These are phyloP conservation scores for Temnothorax longispinosus DNA, from an alignment of 1,140 invertebrate species.

Conservation along the genomic window DNA sequence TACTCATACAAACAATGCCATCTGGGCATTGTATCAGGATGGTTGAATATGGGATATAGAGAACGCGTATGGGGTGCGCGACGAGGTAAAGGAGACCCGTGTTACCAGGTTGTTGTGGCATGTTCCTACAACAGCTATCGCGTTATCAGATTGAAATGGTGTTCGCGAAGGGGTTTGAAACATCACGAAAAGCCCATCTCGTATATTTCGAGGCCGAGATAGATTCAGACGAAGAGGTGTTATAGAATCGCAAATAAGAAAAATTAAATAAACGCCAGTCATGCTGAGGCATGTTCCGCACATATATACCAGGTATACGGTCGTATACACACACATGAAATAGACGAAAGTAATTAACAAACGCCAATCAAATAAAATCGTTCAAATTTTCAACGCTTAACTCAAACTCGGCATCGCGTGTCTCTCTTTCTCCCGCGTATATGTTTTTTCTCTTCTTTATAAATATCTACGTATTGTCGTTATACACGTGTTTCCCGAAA, in stretches of 20 bases:
- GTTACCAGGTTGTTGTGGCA: conserved; percentile 73
- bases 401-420: background rate
- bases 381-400: conserved; percentile 34
- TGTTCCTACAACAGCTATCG: conserved; percentile 72
- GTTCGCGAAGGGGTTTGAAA: conserved; percentile 57
- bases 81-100: conserved; percentile 43
- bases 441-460: conserved; percentile 22
- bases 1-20: conserved; percentile 61
- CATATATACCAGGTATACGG: background rate
- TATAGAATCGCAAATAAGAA: conserved; percentile 45
- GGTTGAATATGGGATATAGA: conserved; percentile 58
- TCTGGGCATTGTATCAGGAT: conserved; percentile 54
- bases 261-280: conserved; percentile 56
- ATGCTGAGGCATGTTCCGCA: conserved; percentile 8
- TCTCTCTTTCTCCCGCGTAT: background rate
- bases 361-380: conserved; percentile 26
- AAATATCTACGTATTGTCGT: conserved; percentile 44
- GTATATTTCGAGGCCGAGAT: conserved; percentile 5
- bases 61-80: conserved; percentile 44
- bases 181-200: conserved; percentile 61
- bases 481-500: conserved; percentile 52
- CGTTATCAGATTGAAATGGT: conserved; percentile 77
- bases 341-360: conserved; percentile 62
- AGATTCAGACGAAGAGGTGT: conserved; percentile 14
- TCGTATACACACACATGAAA: background rate